Evolutionary conservation across 2,888 invertebrate species (phyloP), one percentile per base, ranked within the genome.

Genomic region (Luperina testacea): DNA sequence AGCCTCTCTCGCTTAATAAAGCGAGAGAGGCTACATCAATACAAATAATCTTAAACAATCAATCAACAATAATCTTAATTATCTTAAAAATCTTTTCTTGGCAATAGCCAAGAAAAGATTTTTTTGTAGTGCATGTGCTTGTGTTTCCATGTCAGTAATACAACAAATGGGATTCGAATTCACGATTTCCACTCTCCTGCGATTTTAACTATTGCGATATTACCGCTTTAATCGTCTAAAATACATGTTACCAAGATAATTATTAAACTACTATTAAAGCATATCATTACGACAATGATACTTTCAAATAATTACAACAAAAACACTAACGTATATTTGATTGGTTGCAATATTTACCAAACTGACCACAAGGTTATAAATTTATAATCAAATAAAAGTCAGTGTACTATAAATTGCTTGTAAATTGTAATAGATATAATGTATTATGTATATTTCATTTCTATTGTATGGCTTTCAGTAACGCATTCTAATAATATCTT

Each of bases 331-430:
- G 65, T 64, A 1, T 17, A 51, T 75, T 80, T 74, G 57, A 82
- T 87, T 78, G 86, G 20, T 67, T 69, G n/a, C 64, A 84, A 81
- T 79, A 70, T 84, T 85, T 76, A 74, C 74, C 45, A 72, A 84
- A 78, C 75, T 64, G n/a, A 72, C 63, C 63, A 64, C 81, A 87
- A 85, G 81, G 86, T 77, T 80, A 68, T n/a, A n/a, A n/a, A n/a
- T n/a, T n/a, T n/a, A n/a, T 63, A 57, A 70, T 82, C 57, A 75
- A 80, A 82, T 77, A 80, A 79, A 75, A 77, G 67, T 75, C 57
- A 77, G 77, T 75, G 77, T 57, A 69, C 75, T 83, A 78, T 70
- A 76, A 75, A 72, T 67, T 76, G 24, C 32, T 85, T 59, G 64
- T 38, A 59, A 83, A 59, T 85, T 59, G 64, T 38, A 59, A 83